Evolutionary conservation across 2,888 invertebrate genomes (phyloP), one percentile per base, ranked within the genome.

Genomic region (Nowickia ferox): DNA sequence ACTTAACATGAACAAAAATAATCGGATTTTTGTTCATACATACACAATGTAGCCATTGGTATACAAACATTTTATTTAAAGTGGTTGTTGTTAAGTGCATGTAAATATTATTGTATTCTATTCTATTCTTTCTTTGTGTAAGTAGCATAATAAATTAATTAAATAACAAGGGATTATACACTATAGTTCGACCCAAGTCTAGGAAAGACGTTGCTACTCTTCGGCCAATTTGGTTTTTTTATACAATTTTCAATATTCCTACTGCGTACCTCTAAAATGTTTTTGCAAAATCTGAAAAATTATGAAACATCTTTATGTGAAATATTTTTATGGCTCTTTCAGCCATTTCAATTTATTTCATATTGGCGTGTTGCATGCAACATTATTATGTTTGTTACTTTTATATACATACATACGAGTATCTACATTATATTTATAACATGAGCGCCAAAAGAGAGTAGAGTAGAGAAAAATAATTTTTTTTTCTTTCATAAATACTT

Each of bases 351-450:
- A 44, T 44, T 19, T 66, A 22, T 22, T 51, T 9, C 13, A 57
- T 55, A 48, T 22, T 71, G 61, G 10, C 76, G 71, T 83, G 76
- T 71, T 77, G 82, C 82, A 83, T 77, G 82, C 76, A 71, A 83
- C 71, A 71, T 71, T 69, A 78, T 63, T 46, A 9, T 53, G n/a
- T 42, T 69, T 53, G 6, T 61, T 78, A 15, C 59, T 46, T 44
- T 59, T 55, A 77, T 68, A 61, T 78, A 2, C 1, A 30, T 0
- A 2, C 1, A 30, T 30, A 6, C 6, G 6, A 6, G 1, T 30
- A 30, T 30, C 6, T 30, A 30, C 30, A 30, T 30, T 6, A 0
- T 30, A 30, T 30, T 30, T 30, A 30, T 30, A 30, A 30, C 6
- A 30, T 30, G 30, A 30, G 30, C 30, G 6, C 30, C 30, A 30